phyloP scores from a whole-genome alignment of 2,888 invertebrate species.

The Heterodera filipjevi region DNA sequence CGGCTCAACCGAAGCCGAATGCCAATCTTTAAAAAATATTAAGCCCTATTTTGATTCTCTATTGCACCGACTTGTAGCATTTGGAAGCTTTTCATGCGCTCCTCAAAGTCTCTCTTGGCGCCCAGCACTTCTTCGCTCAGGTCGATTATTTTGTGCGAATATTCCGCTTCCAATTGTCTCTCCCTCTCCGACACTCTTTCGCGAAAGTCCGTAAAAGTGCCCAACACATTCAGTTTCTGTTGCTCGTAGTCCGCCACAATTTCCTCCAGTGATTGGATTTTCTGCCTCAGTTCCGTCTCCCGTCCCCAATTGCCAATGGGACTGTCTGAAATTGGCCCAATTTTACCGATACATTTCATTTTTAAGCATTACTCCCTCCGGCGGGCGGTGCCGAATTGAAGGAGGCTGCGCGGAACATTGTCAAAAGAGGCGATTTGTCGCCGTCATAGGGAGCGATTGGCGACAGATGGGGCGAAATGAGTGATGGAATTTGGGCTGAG shows the following conservation, averaged over 20 bases:
- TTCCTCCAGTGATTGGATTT: conserved; percentile 64
- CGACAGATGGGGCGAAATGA: conserved; percentile 4
- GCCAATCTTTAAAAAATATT: no score
- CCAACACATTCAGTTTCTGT: conserved; percentile 65
- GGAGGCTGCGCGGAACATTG: conserved; percentile 20
- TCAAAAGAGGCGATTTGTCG: neutral
- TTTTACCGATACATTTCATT: neutral
- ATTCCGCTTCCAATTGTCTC: conserved; percentile 65
- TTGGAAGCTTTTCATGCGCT: conserved; percentile 68
- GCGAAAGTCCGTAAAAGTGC: conserved; percentile 64
- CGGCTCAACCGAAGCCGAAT: no score
- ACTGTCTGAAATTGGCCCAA: neutral
- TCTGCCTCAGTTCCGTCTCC: conserved; percentile 61
- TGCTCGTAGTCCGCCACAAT: conserved; percentile 65
- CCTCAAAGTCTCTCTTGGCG: conserved; percentile 67
- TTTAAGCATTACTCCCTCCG: neutral
- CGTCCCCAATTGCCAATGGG: conserved; percentile 39
- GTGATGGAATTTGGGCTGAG: neutral
- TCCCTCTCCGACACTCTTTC: conserved; percentile 64
- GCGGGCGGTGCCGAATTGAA: conserved; percentile 14
- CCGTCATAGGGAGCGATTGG: conserved; percentile 1
- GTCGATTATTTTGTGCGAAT: conserved; percentile 66
- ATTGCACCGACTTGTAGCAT: conserved; percentile 54
- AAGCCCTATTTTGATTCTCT: neutral
- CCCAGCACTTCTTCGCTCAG: conserved; percentile 67